phyloP scores from a whole-genome alignment of 2,113 vertebrate genomes.

The Lagopus leucura region DNA sequence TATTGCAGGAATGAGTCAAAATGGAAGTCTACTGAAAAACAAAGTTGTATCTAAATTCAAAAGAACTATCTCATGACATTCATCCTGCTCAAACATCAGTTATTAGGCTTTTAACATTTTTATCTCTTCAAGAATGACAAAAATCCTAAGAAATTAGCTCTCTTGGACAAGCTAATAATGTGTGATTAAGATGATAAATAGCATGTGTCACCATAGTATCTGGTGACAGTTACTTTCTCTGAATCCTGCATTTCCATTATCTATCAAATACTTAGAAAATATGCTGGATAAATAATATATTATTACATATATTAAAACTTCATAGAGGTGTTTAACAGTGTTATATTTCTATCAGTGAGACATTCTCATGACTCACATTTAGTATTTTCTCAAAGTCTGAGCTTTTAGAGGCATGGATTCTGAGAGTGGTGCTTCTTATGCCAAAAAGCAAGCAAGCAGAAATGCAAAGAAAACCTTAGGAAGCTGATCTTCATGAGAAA shows the following conservation, averaged over 20 bases:
- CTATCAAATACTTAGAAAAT: slow-evolving; percentile 25
- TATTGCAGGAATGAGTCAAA: not conserved
- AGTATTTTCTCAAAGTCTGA: not conserved
- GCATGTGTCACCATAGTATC: slow-evolving; percentile 31
- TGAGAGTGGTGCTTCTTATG: not conserved
- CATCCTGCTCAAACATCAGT: slow-evolving; percentile 14
- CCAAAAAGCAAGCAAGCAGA: not conserved
- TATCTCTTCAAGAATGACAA: slow-evolving; percentile 1
- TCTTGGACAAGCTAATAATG: not conserved
- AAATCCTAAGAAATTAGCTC: not conserved
- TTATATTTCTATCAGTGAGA: slow-evolving; percentile 6
- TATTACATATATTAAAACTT: slow-evolving; percentile 4
- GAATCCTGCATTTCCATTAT: not conserved
- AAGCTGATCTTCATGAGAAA: not conserved
- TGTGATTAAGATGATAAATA: slow-evolving; percentile 30
- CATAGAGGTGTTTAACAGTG: not conserved
- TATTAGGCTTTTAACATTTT: slow-evolving; percentile 9
- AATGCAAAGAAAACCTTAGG: not conserved
- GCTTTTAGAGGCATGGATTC: not conserved
- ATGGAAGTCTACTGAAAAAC: not conserved
- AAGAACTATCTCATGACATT: not conserved
- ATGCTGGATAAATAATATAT: slow-evolving; percentile 8
- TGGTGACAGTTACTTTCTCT: slow-evolving; percentile 38
- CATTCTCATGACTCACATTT: slow-evolving; percentile 18
- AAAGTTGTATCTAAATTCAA: not conserved